Evolutionary conservation across 2,113 vertebrate genomes (phyloP).

Genomic region (Bubo blakistoni): DNA sequence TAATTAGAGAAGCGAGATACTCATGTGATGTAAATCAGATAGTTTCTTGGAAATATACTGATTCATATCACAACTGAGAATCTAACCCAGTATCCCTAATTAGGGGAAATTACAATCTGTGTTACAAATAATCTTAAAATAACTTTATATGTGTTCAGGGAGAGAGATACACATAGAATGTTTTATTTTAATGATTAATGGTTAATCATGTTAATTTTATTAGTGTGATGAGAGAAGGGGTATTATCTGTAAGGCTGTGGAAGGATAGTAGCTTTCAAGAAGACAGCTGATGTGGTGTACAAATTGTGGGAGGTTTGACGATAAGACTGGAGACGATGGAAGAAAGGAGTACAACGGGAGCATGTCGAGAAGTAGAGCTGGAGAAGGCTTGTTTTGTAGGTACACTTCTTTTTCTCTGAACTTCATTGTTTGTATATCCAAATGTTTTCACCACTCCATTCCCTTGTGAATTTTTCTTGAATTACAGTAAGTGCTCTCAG

Average conservation of each 20-base stretch:
- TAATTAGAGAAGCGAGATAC: neutral
- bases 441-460: neutral
- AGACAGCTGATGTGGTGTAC: neutral
- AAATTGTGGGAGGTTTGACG: neutral
- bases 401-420: neutral
- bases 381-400: neutral
- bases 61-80: neutral
- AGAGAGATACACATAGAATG: neutral
- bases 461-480: neutral
- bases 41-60: slow-evolving; percentile 24
- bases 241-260: neutral
- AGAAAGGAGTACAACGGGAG: neutral
- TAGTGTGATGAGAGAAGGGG: neutral
- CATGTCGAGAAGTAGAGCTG: neutral
- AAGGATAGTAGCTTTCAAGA: neutral
- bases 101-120: neutral
- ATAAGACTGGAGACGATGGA: neutral
- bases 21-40: neutral
- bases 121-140: neutral
- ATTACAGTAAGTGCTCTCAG: neutral
- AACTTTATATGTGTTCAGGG: neutral
- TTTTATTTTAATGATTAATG: slow-evolving; percentile 1
- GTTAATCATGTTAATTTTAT: slow-evolving; percentile 6
- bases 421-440: neutral
- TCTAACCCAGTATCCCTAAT: neutral